Conservation (phyloP, 2,888 invertebrate species). For the Sesamia inferens region DNA sequence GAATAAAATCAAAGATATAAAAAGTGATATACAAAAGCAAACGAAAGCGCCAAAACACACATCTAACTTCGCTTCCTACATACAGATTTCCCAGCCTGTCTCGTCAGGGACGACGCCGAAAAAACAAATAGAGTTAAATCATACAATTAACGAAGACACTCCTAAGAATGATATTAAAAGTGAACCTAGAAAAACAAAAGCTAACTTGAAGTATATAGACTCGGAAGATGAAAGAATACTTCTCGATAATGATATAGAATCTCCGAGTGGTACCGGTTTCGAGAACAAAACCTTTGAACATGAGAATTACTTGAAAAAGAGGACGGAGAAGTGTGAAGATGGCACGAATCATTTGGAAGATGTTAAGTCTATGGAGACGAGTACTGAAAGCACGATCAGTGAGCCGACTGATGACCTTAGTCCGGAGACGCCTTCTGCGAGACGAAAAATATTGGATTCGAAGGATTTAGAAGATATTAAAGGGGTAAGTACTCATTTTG, state of each 20-base stretch:
- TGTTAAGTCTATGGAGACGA: constrained; percentile 85
- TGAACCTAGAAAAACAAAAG: constrained; percentile 73
- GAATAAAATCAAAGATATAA: constrained; percentile 75
- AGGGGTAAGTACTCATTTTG: constrained; percentile 80
- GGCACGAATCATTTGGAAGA: constrained; percentile 75
- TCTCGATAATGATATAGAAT: constrained; percentile 85
- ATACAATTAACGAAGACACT: constrained; percentile 69
- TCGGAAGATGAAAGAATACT: constrained; percentile 80
- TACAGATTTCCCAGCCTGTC: constrained; percentile 88
- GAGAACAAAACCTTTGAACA: constrained; percentile 88
- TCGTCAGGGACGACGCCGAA: constrained; percentile 83
- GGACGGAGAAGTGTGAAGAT: constrained; percentile 81
- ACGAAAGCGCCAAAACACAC: constrained; percentile 88
- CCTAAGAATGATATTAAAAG: constrained; percentile 68
- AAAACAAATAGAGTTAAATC: constrained; percentile 74
- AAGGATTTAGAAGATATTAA: constrained; percentile 83
- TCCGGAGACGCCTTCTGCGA: constrained; percentile 82
- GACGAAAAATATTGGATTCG: constrained; percentile 78
- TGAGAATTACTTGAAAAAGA: constrained; percentile 85
- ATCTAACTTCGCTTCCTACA: constrained; percentile 91
- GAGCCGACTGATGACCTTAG: constrained; percentile 83
- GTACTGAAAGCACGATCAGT: constrained; percentile 85
- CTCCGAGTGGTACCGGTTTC: constrained; percentile 86
- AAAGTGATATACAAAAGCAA: constrained; percentile 85
- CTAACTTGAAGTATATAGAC: constrained; percentile 82